Evolutionary conservation across 2,888 invertebrate species (phyloP), one percentile per base, ranked within the genome.

Genomic region (Trimorus sp.): DNA sequence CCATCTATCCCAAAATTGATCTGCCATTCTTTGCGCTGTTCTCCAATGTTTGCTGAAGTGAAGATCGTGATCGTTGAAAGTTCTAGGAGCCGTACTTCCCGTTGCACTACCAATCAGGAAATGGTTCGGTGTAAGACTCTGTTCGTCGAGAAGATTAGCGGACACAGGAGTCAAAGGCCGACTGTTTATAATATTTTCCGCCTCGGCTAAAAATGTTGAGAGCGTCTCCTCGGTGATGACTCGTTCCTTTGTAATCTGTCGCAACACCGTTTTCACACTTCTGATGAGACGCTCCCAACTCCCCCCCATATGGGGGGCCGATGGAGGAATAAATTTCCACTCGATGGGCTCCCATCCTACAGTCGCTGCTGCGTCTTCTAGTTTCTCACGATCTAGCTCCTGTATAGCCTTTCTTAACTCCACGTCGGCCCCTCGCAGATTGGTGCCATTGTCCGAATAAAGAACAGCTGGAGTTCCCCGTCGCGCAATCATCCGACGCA

Each of bases 101-200:
- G 7, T 14, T 5, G 59, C 5, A 9, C 6, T 15, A 11, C 84
- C 81, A 16, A 83, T 78, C 0, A 83, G 40, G 38, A 82, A 79
- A 16, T 82, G 79, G 12, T 83, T 82, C 2, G 81, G 79, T 2
- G 81, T 83, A 0, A 82, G 38, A 0, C 59, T 51, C 3, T 77
- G 70, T 1, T 42, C 54, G 14, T 88, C 86, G 1, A 76, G 78
- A 1, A 78, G 78, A 9, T 87, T 86, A 3, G 84, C 82, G 0
- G 86, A 85, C 0, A 88, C 87, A 63, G 86, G 85, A 0, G 79
- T 85, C 7, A 87, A 65, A 38, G 81, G 80, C 15, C 80, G 49
- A 8, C 70, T 75, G 16, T 83, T 80, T n/a, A n/a, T n/a, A n/a
- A n/a, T n/a, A n/a, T n/a, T n/a, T n/a, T n/a, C n/a, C n/a, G n/a